Conservation (phyloP, 1,140 invertebrate species). For the Littorina saxatilis region DNA sequence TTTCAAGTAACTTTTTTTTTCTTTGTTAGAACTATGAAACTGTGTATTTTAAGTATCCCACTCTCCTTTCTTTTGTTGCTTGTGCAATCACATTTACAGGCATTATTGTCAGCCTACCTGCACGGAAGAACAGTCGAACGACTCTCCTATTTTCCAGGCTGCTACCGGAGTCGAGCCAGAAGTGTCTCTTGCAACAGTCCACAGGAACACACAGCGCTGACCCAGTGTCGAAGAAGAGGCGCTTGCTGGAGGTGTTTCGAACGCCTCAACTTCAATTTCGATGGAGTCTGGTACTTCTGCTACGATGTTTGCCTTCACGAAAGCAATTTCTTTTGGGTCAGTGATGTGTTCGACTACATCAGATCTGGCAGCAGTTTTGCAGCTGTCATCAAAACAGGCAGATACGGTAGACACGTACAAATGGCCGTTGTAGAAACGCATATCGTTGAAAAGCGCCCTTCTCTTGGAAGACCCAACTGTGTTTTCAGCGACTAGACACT, state of each 20-base stretch:
- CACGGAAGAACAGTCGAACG: not conserved
- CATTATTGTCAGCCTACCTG: too few species aligned
- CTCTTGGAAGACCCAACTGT: not conserved
- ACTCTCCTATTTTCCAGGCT: not conserved
- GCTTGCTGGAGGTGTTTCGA: not conserved
- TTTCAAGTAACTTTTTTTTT: too few species aligned
- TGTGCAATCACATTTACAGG: too few species aligned
- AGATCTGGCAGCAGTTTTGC: not conserved
- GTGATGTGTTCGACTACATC: not conserved
- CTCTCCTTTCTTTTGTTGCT: too few species aligned
- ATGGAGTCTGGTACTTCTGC: too few species aligned
- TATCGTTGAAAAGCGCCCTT: not conserved
- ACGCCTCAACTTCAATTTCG: not conserved
- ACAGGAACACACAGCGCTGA: not conserved
- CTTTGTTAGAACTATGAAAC: too few species aligned
- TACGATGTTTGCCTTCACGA: not conserved
- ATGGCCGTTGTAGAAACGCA: not conserved
- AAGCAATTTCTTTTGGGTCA: not conserved
- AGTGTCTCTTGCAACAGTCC: constrained; percentile 18
- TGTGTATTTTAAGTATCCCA: too few species aligned
- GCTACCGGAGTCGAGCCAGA: not conserved
- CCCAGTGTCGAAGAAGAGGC: not conserved
- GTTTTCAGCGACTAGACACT: not conserved
- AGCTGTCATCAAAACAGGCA: constrained; percentile 14
- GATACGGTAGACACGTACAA: not conserved